phyloP scores from a whole-genome alignment of 2,888 invertebrate genomes.

The Athalia rosae region DNA sequence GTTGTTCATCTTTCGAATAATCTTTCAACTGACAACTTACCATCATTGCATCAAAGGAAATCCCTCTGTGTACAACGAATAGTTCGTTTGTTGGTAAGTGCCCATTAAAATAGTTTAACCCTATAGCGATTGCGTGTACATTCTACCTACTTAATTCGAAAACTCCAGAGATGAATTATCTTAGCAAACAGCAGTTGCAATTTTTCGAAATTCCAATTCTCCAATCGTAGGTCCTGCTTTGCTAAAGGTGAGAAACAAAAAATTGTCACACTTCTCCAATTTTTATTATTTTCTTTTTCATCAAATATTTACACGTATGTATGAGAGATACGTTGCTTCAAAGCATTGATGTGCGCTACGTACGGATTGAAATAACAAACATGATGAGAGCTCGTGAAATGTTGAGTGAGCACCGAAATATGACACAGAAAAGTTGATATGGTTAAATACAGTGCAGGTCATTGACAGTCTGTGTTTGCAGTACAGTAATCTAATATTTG shows the following conservation, averaged over 20 bases:
- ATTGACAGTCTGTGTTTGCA: neutral
- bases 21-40: slow-evolving; percentile 13
- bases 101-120: too few relatives aligned
- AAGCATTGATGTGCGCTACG: neutral
- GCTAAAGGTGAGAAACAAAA: too few relatives aligned
- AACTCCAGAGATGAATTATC: too few relatives aligned
- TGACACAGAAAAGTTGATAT: slow-evolving; percentile 1
- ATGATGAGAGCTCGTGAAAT: neutral
- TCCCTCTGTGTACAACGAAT: neutral
- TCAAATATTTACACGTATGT: neutral
- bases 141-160: too few relatives aligned
- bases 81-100: too few relatives aligned
- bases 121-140: too few relatives aligned
- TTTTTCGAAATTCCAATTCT: too few relatives aligned
- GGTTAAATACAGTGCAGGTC: slow-evolving; percentile 15
- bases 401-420: neutral
- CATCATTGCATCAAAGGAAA: neutral
- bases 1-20: neutral
- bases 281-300: neutral
- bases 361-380: slow-evolving; percentile 1
- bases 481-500: neutral
- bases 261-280: too few relatives aligned
- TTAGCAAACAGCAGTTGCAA: too few relatives aligned
- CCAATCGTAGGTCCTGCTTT: too few relatives aligned
- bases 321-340: slow-evolving; percentile 1